A percentile compares a stretch with the other conserved stretches of the same genome.
Conservation (phyloP, 2,113 vertebrate species). For the Holacanthus passer region DNA sequence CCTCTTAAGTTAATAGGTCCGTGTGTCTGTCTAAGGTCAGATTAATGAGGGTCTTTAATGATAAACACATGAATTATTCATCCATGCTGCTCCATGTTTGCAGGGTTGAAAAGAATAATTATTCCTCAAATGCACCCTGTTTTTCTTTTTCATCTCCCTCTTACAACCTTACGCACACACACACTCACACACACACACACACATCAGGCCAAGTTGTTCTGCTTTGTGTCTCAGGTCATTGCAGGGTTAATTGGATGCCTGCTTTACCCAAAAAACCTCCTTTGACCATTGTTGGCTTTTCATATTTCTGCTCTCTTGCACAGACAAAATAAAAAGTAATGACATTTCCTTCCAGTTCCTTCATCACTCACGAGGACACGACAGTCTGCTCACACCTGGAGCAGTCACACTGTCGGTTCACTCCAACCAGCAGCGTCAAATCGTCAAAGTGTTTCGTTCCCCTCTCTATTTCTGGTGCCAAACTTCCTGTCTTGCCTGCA, state of each 20-base stretch:
- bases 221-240: slow-evolving; percentile 24
- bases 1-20: slow-evolving; percentile 22
- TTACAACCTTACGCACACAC: neutral
- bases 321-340: no score
- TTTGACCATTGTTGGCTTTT: neutral
- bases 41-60: slow-evolving; percentile 52
- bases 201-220: neutral
- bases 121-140: neutral
- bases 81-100: slow-evolving; percentile 16
- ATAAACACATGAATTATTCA: slow-evolving; percentile 70
- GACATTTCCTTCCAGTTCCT: neutral
- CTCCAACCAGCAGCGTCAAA: slow-evolving; percentile 15
- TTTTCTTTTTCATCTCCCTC: neutral
- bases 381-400: slow-evolving; percentile 49
- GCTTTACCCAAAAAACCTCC: slow-evolving; percentile 15
- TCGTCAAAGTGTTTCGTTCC: slow-evolving; percentile 22
- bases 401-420: slow-evolving; percentile 3
- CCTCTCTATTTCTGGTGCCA: slow-evolving; percentile 33
- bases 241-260: slow-evolving; percentile 46
- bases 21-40: slow-evolving; percentile 24
- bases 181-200: neutral
- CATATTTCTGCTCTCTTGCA: no score
- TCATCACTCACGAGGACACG: neutral
- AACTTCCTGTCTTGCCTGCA: slow-evolving; percentile 21
- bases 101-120: slow-evolving; percentile 43